Base-by-base conservation (phyloP, 1,140 invertebrate species). In the Pogonus chalceus region DNA sequence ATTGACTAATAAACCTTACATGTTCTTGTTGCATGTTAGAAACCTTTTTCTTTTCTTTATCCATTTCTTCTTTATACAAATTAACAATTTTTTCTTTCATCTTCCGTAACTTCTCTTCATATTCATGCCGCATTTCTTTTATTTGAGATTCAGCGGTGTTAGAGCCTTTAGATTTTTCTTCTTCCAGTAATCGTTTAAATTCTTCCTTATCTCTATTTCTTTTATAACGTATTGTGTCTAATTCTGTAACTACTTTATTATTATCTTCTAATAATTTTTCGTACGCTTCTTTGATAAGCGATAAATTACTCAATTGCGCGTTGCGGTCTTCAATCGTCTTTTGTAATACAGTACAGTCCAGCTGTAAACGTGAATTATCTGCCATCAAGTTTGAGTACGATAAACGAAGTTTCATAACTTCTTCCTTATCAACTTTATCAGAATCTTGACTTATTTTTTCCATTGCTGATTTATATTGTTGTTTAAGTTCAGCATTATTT, bases 31-130 rank as follows among this genome's bases (percentile, higher is more conserved):
- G 52, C 18, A 57, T 61, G 23, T 39, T 31, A 23, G 57, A 59
- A 1, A 65, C 37, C 60, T 73, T 74, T 22, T 62, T 58, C 54
- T 68, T 69, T 61, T 73, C 69, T 56, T 72, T 73, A 2, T 65
- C 66, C n/a, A 72, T 59, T 60, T 76, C 72, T 49, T 70, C 67
- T 54, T 65, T 67, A 47, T 73, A 75, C 14, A 75, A 53, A 79
- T 78, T 75, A 70, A 82, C 79, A 79, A 83, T 82, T 78, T 80
- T 81, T 7, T 73, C 70, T 61, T 82, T 83, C 79, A 83, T 82
- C 65, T 78, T 75, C 55, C 78, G 79, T 57, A 83, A 67, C 68
- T 83, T 83, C 53, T 76, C 77, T 60, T 83, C 80, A 65, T 82
- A 79, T 58, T 82, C 79, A 4, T 72, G 69, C 16, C 79, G 69